Conservation (phyloP, 2,888 invertebrate genomes). For the Cryptosula pallasiana region DNA sequence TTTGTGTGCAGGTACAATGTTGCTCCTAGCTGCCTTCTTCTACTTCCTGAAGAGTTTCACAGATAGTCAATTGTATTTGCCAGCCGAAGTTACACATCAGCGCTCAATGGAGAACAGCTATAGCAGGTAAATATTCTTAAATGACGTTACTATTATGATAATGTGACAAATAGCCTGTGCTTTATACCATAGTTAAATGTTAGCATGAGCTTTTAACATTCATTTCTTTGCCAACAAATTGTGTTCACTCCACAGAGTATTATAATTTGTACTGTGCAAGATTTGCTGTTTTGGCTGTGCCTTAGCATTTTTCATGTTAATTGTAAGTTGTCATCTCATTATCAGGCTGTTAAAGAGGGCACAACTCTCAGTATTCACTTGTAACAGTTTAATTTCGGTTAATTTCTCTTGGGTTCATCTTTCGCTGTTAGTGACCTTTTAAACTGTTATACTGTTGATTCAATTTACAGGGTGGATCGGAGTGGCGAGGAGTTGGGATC, state of each 20-base stretch:
- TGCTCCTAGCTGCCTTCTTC: slow-evolving; percentile 36
- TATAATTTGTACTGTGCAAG: no score
- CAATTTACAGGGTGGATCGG: slow-evolving; percentile 13
- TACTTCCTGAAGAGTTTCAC: slow-evolving; percentile 37
- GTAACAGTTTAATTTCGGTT: background rate
- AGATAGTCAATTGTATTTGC: background rate
- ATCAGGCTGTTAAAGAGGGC: background rate
- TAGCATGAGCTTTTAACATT: no score
- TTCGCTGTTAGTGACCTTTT: background rate
- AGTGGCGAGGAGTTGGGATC: slow-evolving; percentile 10
- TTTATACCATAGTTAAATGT: no score
- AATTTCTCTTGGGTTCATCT: background rate
- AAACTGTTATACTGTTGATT: background rate
- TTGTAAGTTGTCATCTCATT: background rate
- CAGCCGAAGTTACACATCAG: background rate
- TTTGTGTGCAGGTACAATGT: slow-evolving; percentile 35
- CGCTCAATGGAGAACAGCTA: background rate
- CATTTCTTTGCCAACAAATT: no score
- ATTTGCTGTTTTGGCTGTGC: no score
- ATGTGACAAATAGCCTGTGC: no score
- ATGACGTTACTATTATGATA: no score
- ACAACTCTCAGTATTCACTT: background rate
- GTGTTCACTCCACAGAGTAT: no score
- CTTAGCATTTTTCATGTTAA: no score
- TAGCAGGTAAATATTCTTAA: no score